Conservation (phyloP, 2,888 invertebrate species). For the Rutpela maculata region DNA sequence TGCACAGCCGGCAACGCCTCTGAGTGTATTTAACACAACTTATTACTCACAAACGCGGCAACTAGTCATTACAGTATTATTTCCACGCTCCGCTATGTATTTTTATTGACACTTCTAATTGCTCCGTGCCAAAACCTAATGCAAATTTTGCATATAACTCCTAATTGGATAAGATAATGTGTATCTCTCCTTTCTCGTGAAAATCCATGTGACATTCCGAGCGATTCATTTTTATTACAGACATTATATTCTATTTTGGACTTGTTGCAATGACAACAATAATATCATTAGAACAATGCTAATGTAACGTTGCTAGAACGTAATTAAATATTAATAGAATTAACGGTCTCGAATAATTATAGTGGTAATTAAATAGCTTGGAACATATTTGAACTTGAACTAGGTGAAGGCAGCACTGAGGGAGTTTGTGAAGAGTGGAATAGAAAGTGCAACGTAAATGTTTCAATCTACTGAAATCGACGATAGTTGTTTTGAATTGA, state of each 20-base stretch:
- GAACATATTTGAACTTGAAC: constrained; percentile 24
- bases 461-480: not conserved
- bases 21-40: no score
- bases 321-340: constrained; percentile 7
- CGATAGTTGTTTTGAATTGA: not conserved
- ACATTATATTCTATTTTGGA: not conserved
- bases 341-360: not conserved
- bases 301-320: not conserved
- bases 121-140: not conserved
- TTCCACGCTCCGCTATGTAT: not conserved
- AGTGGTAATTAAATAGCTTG: constrained; percentile 5
- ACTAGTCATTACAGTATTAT: no score
- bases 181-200: not conserved
- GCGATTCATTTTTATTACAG: not conserved
- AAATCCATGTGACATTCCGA: not conserved
- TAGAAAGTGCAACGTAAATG: constrained; percentile 11
- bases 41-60: no score
- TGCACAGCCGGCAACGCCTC: no score
- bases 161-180: not conserved
- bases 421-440: constrained; percentile 10
- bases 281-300: not conserved
- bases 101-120: not conserved
- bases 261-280: not conserved
- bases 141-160: not conserved
- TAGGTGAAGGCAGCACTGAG: constrained; percentile 3